Evolutionary conservation across 2,113 vertebrate species (phyloP), one percentile per base, ranked within the genome.

Genomic region (Stegastes partitus): DNA sequence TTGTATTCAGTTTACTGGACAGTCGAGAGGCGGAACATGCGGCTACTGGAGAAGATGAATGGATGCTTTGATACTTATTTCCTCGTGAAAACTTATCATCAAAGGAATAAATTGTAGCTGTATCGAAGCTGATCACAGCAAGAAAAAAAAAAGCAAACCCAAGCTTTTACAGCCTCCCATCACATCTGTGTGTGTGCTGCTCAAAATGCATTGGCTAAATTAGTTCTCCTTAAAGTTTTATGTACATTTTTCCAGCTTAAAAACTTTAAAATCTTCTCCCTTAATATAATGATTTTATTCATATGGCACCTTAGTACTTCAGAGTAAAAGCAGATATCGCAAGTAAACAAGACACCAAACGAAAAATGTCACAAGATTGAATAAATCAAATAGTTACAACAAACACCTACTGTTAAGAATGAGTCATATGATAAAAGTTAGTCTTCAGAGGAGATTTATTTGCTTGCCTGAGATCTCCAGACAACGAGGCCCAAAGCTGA

Each of bases 61-160:
- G 37, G 51, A 25, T 6, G 26, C 69, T 85, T 82, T 82, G 37
- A 81, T 81, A 54, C 72, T 44, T 53, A 50, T 67, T n/a, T 47
- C 65, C 59, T 54, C 1, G 2, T 80, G 64, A 69, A 78, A 64
- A 39, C 8, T 44, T 26, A 11, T 77, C 62, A 81, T 85, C 73
- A 77, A 69, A 77, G 64, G 23, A 51, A 54, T 2, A 49, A 22
- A 62, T 37, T 45, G 63, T 16, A 34, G 34, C 63, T 34, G n/a
- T 50, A 6, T 7, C 47, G 10, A 45, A 4, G 10, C 11, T 1
- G 25, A 67, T 25, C 25, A 37, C 16, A 23, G 53, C 39, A 63
- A 51, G 7, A 2, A 5, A 19, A 18, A 37, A 64, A 19, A 54
- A 23, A 6, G 26, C 26, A 37, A 28, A 11, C 31, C 6, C 31